Base-by-base conservation (phyloP, 2,888 invertebrate genomes). In the Yponomeuta sedellus region DNA sequence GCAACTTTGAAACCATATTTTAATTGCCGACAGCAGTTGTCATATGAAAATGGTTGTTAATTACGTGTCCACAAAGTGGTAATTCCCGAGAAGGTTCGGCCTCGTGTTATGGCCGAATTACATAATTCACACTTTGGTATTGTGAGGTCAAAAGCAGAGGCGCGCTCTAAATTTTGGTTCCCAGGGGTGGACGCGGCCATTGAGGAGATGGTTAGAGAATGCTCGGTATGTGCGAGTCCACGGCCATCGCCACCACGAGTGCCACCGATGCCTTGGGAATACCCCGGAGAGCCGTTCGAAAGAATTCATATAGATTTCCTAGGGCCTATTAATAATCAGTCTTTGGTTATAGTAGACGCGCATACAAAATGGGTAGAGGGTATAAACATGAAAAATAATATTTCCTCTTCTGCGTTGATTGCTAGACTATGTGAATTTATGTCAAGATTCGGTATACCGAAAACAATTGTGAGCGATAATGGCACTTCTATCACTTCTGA, bases 381-480 rank as follows among this genome's bases (percentile, higher is more conserved):
- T 52, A 6, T 52, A 4, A 12, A 52, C 16, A 52, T 52, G 44
- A 52, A 52, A 52, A 52, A 52, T 16, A 52, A 52, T 52, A 52
- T 16, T 52, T 6, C 44, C 1, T 16, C 44, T 4, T 1, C 44
- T 3, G 16, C 8, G 16, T 16, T 59, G 10, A 59, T 59, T 10
- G 19, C 12, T n/a, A 59, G 10, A 19, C 5, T 20, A 22, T 19
- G n/a, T 19, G 59, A 59, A 11, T 59, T 59, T 59, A 22, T 59
- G 19, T 59, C 59, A 4, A 3, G 22, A 20, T 66, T 68, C 39
- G 68, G 66, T 4, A 12, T 68, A n/a, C 44, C 40, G 64, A 52
- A 59, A n/a, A 66, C 64, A 8, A n/a, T 65, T 12, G 65, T 67
- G 5, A 61, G 28, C 6, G 66, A 67, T 44, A 67, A 67, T n/a